Percentiles rank a stretch among this genome's conserved stretches.
Conservation (phyloP, 2,113 vertebrate genomes). For the Ranitomeya variabilis region DNA sequence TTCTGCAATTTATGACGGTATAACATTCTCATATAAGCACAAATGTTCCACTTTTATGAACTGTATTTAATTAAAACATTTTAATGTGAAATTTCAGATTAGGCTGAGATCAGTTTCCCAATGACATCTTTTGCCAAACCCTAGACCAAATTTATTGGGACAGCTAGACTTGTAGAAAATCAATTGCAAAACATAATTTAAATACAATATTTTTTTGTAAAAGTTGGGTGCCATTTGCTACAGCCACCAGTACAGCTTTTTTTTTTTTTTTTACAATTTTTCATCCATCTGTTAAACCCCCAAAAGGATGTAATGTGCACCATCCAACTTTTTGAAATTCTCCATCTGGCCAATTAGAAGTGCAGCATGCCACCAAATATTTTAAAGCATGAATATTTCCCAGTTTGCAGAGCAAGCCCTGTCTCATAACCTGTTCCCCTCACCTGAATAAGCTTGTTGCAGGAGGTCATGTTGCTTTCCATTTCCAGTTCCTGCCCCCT, state of each 20-base stretch:
- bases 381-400: too few relatives aligned
- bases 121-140: background rate
- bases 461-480: too few relatives aligned
- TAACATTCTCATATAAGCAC: background rate
- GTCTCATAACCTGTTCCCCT: too few relatives aligned
- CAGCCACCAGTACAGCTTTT: too few relatives aligned
- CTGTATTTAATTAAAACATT: background rate
- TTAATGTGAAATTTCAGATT: background rate
- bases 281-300: too few relatives aligned
- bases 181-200: background rate
- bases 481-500: too few relatives aligned
- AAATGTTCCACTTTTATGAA: background rate
- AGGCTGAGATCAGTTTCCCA: background rate
- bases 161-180: background rate
- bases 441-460: too few relatives aligned
- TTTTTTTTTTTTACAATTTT: background rate
- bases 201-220: background rate
- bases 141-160: background rate
- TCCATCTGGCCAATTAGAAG: too few relatives aligned
- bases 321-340: too few relatives aligned
- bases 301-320: too few relatives aligned
- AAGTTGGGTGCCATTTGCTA: background rate
- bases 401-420: too few relatives aligned
- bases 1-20: background rate
- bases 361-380: too few relatives aligned